Conservation (phyloP, 2,888 invertebrate genomes). For the Hemicrepidius hirtus region DNA sequence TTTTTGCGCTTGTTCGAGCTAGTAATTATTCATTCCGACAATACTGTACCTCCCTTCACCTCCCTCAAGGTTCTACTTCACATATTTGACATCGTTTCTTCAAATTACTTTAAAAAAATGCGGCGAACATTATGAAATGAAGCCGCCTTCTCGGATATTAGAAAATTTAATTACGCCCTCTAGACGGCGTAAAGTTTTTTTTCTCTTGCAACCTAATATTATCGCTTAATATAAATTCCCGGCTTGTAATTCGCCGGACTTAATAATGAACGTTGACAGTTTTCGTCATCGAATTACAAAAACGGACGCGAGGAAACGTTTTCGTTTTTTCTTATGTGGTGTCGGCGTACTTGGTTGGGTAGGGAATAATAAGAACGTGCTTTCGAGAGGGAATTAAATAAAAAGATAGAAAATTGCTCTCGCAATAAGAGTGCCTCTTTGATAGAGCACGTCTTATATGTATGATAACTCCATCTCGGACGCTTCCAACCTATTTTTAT, state of each 20-base stretch:
- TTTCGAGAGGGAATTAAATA: background rate
- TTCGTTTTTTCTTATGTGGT: background rate
- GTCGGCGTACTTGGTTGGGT: background rate
- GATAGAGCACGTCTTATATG: conserved; percentile 9
- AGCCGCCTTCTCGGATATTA: conserved; percentile 9
- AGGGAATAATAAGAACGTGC: background rate
- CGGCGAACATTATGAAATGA: conserved; percentile 6
- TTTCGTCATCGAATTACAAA: conserved; percentile 12
- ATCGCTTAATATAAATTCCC: conserved; percentile 25
- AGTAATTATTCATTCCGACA: conserved; percentile 14
- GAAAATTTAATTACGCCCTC: conserved; percentile 15
- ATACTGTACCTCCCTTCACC: background rate
- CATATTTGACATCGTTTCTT: conserved; percentile 24
- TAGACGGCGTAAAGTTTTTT: conserved; percentile 4
- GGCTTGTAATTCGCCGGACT: conserved; percentile 16
- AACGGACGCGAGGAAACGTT: background rate
- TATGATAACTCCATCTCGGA: background rate
- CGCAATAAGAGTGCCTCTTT: background rate
- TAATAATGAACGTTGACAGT: conserved; percentile 21
- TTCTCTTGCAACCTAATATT: conserved; percentile 22
- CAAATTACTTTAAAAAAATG: conserved; percentile 15
- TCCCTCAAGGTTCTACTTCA: too few relatives aligned
- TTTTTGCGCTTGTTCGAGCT: background rate
- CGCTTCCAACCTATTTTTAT: conserved; percentile 6
- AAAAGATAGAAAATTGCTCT: conserved; percentile 2